These are phyloP conservation scores for Bradypodion ventrale DNA, from an alignment of 2,797 vertebrate species.

Conservation along the genomic window DNA sequence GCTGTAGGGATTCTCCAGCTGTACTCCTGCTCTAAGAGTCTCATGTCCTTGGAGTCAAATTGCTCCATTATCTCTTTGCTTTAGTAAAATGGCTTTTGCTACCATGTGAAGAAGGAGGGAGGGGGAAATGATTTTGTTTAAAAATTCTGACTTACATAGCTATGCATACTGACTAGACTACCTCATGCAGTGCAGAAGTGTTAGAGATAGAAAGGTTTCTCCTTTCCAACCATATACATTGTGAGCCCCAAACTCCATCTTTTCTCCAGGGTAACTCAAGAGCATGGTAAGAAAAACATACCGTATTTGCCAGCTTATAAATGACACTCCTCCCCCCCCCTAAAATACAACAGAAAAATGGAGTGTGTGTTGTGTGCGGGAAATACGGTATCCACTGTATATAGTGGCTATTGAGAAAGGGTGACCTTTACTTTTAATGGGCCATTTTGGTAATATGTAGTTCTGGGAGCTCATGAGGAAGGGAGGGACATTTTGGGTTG, in stretches of 20 bases:
- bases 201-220: neutral
- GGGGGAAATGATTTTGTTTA: neutral
- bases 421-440: too few species aligned
- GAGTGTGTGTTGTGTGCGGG: too few species aligned
- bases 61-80: neutral
- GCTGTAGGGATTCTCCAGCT: conserved; percentile 13
- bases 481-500: too few species aligned
- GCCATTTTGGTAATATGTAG: too few species aligned
- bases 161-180: neutral
- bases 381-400: too few species aligned
- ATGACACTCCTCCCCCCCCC: too few species aligned
- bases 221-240: too few species aligned
- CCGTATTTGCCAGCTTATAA: too few species aligned
- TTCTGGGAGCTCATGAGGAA: too few species aligned
- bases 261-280: neutral
- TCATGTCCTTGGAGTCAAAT: conserved; percentile 7
- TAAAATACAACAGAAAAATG: too few species aligned
- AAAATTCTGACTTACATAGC: neutral
- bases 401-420: too few species aligned
- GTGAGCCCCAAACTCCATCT: neutral
- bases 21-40: neutral
- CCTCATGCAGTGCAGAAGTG: neutral
- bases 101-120: neutral
- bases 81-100: neutral
- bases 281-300: neutral